Evolutionary conservation across 2,888 invertebrate species (phyloP).

Genomic region (Eupithecia vulgata): DNA sequence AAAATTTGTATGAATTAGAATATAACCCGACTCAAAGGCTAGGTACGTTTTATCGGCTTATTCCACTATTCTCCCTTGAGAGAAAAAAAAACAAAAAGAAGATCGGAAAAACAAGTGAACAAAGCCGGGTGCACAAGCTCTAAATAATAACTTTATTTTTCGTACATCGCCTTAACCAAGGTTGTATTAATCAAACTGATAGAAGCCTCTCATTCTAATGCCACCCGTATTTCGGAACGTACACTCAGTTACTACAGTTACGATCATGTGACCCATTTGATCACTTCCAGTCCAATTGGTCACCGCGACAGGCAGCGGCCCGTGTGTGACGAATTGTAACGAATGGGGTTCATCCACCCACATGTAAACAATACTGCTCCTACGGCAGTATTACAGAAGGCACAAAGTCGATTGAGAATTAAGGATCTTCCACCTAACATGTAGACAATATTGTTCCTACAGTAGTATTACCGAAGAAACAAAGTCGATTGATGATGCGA

Average conservation of each 20-base stretch:
- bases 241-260: constrained; percentile 34
- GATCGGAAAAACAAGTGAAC: no score
- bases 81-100: no score
- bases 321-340: constrained; percentile 39
- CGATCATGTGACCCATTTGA: constrained; percentile 43
- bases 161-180: not conserved
- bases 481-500: not conserved
- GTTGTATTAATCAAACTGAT: not conserved
- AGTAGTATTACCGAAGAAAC: not conserved
- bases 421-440: not conserved
- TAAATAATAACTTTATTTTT: no score
- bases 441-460: not conserved
- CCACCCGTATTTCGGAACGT: constrained; percentile 2
- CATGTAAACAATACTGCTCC: not conserved
- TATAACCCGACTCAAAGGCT: no score
- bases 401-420: not conserved
- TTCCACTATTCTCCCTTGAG: no score
- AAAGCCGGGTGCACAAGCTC: no score
- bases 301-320: constrained; percentile 23
- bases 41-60: no score
- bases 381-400: not conserved
- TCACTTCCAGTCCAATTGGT: constrained; percentile 47
- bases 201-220: not conserved
- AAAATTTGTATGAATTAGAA: not conserved
- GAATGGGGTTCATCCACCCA: constrained; percentile 15